Evolutionary conservation across 2,113 vertebrate genomes (phyloP).

Genomic region (Catharus bicknelli): DNA sequence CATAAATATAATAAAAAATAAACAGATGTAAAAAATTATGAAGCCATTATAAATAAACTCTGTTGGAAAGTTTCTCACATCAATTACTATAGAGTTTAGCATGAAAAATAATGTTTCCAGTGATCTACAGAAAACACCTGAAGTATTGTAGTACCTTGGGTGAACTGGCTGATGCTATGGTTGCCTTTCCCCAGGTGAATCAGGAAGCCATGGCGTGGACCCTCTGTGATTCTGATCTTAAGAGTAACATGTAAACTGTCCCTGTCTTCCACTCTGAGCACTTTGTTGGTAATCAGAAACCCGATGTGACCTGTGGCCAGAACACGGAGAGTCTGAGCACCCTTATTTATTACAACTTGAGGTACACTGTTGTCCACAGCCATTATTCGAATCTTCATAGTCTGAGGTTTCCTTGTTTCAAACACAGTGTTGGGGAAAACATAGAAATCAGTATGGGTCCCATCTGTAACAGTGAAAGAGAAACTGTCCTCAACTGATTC

Average conservation of each 20-base stretch:
- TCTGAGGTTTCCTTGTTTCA: slow-evolving; percentile 87
- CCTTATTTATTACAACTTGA: slow-evolving; percentile 88
- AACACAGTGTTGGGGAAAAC: slow-evolving; percentile 91
- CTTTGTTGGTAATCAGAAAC: slow-evolving; percentile 89
- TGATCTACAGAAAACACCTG: not conserved
- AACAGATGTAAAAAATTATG: not conserved
- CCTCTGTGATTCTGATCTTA: slow-evolving; percentile 81
- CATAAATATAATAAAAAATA: not conserved
- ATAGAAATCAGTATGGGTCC: slow-evolving; percentile 92
- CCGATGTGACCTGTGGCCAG: slow-evolving; percentile 85
- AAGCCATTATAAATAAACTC: not conserved
- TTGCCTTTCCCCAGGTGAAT: slow-evolving; percentile 90
- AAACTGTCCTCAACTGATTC: slow-evolving; percentile 89
- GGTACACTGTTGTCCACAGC: slow-evolving; percentile 87
- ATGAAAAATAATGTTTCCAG: not conserved
- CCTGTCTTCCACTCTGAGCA: slow-evolving; percentile 87
- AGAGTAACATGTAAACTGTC: slow-evolving; percentile 82
- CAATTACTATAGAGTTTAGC: not conserved
- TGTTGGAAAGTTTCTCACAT: not conserved
- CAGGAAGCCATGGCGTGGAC: slow-evolving; percentile 85
- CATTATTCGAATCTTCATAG: slow-evolving; percentile 86
- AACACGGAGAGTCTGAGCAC: slow-evolving; percentile 81
- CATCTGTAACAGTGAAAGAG: slow-evolving; percentile 93
- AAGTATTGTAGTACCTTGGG: slow-evolving; percentile 84
- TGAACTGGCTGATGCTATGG: slow-evolving; percentile 86